Conservation (phyloP, 2,113 vertebrate genomes). For the Dicentrarchus labrax region DNA sequence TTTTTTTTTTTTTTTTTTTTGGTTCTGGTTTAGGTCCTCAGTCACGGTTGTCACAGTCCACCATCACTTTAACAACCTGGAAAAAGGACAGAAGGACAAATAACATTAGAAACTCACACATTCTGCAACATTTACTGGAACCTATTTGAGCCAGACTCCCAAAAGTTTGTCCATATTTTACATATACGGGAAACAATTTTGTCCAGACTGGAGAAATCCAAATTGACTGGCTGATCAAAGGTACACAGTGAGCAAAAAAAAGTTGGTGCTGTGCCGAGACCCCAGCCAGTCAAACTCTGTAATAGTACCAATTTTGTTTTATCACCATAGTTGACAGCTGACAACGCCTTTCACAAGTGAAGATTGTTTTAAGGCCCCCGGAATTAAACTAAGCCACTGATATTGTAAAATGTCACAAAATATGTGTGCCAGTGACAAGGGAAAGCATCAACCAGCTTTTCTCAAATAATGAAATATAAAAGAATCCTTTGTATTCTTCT, state of each 20-base stretch:
- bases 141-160: slow-evolving; percentile 40
- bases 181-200: slow-evolving; percentile 47
- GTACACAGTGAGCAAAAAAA: slow-evolving; percentile 32
- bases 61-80: slow-evolving; percentile 66
- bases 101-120: slow-evolving; percentile 35
- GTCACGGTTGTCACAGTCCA: slow-evolving; percentile 60
- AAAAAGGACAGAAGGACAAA: slow-evolving; percentile 67
- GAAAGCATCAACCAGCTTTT: neutral
- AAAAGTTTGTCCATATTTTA: slow-evolving; percentile 31
- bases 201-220: slow-evolving; percentile 25
- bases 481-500: neutral
- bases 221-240: slow-evolving; percentile 66
- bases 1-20: slow-evolving; percentile 3
- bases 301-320: slow-evolving; percentile 59
- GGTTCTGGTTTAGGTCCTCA: slow-evolving; percentile 43
- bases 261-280: neutral
- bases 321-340: slow-evolving; percentile 58
- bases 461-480: neutral
- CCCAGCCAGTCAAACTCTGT: slow-evolving; percentile 16
- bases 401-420: slow-evolving; percentile 1
- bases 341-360: slow-evolving; percentile 51
- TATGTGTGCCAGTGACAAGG: neutral
- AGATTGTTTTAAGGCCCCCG: neutral
- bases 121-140: slow-evolving; percentile 45
- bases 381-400: slow-evolving; percentile 14